Evolutionary conservation across 2,888 invertebrate species (phyloP), one percentile per base, ranked within the genome.

Genomic region (Eristalinus aeneus): DNA sequence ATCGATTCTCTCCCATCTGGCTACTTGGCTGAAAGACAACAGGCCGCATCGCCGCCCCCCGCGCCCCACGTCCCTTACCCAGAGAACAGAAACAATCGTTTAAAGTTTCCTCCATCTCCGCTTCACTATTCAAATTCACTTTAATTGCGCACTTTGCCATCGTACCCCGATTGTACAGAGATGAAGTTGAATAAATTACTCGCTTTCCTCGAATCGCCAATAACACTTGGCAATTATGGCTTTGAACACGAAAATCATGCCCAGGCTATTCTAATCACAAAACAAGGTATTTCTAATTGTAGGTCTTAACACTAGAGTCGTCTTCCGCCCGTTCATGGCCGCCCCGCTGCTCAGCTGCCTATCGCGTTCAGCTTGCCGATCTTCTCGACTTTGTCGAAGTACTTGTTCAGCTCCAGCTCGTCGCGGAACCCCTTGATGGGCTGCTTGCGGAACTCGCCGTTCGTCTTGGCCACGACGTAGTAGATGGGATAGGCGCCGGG

Each of bases 401-500:
- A 92, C 76, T 92, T 92, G 72, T 89, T 85, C 80, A 92, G 91
- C 16, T 90, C 90, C 60, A 89, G 86, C 16, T 90, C 89, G 27
- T 89, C 89, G 63, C 89, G 88, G 69, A 92, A 92, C 16, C 90
- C 89, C 71, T 92, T 92, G 67, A 92, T 89, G 22, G 92, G 91
- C 73, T 90, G 90, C 76, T 92, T 92, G 78, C 91, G 92, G 68
- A 92, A 92, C 61, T 89, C 90, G 3, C 92, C 92, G 84, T 92
- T 92, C n/a, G 90, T 90, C 88, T 90, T 91, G 73, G 91, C 89
- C 16, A 92, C 81, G 64, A 90, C 89, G 84, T 91, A 92, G 84
- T 91, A 92, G 23, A 92, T 89, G 11, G 92, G 92, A 88, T 91
- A 92, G n/a, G 90, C 90, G 2, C 92, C 92, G 8, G 91, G 90